Conservation (phyloP, 2,888 invertebrate genomes). For the Rotaria magnacalcarata region DNA sequence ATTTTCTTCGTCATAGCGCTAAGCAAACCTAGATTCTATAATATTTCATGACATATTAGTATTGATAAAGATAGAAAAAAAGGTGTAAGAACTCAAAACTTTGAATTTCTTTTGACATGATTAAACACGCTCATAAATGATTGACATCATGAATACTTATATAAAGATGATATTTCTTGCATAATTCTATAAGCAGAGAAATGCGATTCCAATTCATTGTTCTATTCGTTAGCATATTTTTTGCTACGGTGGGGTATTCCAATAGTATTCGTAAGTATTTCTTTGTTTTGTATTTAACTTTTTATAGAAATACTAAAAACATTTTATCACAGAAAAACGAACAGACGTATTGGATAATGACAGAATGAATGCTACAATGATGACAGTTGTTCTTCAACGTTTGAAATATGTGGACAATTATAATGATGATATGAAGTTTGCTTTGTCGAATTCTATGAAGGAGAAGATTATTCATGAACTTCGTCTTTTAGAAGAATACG, state of each 20-base stretch:
- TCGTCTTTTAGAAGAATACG: no score
- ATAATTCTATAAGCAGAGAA: background rate
- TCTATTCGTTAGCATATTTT: background rate
- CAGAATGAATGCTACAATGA: background rate
- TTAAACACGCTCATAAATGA: background rate
- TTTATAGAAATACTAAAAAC: no score
- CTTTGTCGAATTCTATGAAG: no score
- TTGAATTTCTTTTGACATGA: background rate
- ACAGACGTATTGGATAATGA: background rate
- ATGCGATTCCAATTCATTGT: background rate
- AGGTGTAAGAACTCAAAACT: no score
- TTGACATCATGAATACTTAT: background rate
- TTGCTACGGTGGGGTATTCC: background rate
- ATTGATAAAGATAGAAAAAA: background rate
- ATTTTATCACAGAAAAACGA: no score
- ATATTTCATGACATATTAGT: background rate
- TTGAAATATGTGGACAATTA: no score
- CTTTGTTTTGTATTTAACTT: background rate
- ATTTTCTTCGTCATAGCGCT: no score
- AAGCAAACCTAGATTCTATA: no score
- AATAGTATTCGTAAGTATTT: background rate
- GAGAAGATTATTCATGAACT: no score
- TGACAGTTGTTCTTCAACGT: no score
- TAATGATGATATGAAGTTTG: no score
- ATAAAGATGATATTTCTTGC: background rate